Evolutionary conservation across 2,888 invertebrate species (phyloP), one percentile per base, ranked within the genome.

Genomic region (Dione vanillae): DNA sequence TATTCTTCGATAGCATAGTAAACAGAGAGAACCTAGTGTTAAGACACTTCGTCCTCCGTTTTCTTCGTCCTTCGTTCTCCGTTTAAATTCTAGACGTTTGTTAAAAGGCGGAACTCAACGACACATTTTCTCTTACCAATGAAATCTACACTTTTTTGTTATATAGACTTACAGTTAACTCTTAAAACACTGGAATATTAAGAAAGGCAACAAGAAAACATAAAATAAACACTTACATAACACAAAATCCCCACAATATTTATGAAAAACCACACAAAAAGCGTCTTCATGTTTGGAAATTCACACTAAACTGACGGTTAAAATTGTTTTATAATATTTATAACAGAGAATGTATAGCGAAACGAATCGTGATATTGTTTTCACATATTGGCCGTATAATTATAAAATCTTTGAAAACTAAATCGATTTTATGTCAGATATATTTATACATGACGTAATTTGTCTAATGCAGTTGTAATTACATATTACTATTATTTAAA

Each of bases 371-470:
- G 12, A 51, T 64, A 64, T 49, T 64, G 64, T 64, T 37, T 49
- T 49, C n/a, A 19, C 51, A 47, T 37, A 64, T 64, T 47, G 45
- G 35, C 16, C 66, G 66, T 66, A 45, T 45, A 66, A 66, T 66
- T 40, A 56, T 37, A 6, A 11, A 16, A 54, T 45, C 19, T 43
- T 12, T 6, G 45, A n/a, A 47, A 7, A 40, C 37, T 8, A 8
- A 66, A 66, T 43, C 43, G 14, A 43, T 66, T 66, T 45, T 16
- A 66, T 66, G 37, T 64, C 37, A 8, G 27, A 45, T n/a, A 43
- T 20, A 11, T 37, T 56, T 12, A 5, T 27, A 20, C 10, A 20
- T 7, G n/a, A 20, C 9, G n/a, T 20, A 59, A 59, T 59, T 20
- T 59, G 59, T 27, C 20, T 43, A 59, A 59, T 56, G 37, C 11